These are phyloP conservation scores for Podarcis raffonei DNA, from an alignment of 2,113 vertebrate genomes.

Conservation along the genomic window DNA sequence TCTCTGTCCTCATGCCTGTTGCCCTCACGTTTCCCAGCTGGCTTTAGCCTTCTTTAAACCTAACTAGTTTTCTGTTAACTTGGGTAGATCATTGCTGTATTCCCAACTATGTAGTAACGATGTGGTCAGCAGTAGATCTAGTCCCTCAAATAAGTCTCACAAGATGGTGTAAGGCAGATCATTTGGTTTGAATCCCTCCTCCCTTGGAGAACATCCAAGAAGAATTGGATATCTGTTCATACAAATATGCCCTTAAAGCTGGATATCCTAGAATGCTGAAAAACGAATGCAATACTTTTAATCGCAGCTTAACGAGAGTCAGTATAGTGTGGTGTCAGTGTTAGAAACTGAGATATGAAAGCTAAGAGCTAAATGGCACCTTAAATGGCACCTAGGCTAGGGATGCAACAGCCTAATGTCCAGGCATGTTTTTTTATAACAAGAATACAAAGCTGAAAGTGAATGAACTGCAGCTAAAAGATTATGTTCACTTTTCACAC, in stretches of 20 bases:
- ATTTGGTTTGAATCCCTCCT: not conserved
- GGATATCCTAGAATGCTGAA: not conserved
- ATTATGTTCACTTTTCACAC: too few relatives aligned
- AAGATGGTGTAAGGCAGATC: not conserved
- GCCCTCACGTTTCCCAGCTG: not conserved
- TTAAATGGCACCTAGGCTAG: too few relatives aligned
- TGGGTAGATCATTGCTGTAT: not conserved
- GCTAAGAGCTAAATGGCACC: too few relatives aligned
- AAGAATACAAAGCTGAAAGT: too few relatives aligned
- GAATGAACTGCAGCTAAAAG: too few relatives aligned
- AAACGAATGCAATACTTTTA: not conserved
- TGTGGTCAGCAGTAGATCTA: not conserved
- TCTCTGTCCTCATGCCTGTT: not conserved
- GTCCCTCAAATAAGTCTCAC: not conserved
- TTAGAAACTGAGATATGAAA: too few relatives aligned
- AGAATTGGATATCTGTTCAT: not conserved
- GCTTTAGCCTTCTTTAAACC: not conserved
- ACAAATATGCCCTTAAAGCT: not conserved
- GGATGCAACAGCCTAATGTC: too few relatives aligned
- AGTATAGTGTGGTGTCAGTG: not conserved
- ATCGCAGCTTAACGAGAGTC: not conserved
- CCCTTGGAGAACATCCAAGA: not conserved
- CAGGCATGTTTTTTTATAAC: too few relatives aligned
- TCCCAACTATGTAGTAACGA: not conserved
- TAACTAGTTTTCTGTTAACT: not conserved